Base-by-base conservation (phyloP, 1,140 invertebrate species). In the Antheraea pernyi region DNA sequence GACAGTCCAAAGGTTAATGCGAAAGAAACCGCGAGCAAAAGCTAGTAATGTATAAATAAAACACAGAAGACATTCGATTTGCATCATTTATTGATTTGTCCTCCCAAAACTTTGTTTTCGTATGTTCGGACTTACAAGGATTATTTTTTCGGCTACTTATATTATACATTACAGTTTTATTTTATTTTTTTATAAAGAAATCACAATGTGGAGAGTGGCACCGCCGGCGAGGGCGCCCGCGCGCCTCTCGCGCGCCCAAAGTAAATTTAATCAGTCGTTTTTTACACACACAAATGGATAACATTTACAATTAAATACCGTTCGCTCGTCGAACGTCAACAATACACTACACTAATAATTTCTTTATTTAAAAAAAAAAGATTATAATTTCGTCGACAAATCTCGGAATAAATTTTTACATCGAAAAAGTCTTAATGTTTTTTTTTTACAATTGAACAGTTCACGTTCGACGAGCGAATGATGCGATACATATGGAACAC, bases 21-120 rank as follows among this genome's bases (percentile, higher is more conserved):
- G 22, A 30, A 30, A 30, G 22, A 30, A 30, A 4, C 4, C 22
- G 22, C 22, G 22, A 30, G 22, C 22, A 2, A 30, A 30, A 30
- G 22, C 22, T 30, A 4, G 22, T 30, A 30, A 42, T 42, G 39
- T 3, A n/a, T 11, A 80, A 91, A 89, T 90, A 79, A 91, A 91
- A 90, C 84, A 78, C 80, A 79, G 65, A 62, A 75, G 36, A 60
- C 11, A 63, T 59, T 83, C 82, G 79, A 84, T 89, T 89, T 91
- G 82, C 84, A 85, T 91, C 84, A 88, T 91, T 91, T 91, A 91
- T 91, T 91, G 88, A 88, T 90, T 82, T 84, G 87, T 88, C 84
- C 87, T 86, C 83, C 81, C 86, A 86, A 83, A 88, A 86, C 82
- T 86, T 84, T 81, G 83, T 89, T 86, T 85, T 85, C 77, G 81